A percentile compares a stretch with the other conserved stretches of the same genome.
Evolutionary conservation across 2,113 vertebrate genomes (phyloP).

Genomic region (Gnathonemus longibarbis): DNA sequence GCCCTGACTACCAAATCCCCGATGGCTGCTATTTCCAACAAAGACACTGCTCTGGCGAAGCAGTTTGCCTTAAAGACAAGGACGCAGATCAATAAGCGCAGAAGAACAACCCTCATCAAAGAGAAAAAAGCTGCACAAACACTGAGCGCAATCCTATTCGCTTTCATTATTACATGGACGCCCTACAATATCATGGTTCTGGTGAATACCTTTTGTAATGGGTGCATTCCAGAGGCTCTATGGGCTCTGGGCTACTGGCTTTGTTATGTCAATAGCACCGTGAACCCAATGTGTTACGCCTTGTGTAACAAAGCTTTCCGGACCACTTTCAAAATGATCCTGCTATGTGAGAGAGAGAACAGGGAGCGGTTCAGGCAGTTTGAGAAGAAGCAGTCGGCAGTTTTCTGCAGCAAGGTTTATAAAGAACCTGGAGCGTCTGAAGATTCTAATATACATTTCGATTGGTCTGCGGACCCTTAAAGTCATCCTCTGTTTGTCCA

Average conservation of each 20-base stretch:
- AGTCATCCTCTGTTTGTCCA: background rate
- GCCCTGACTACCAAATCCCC: constrained; percentile 63
- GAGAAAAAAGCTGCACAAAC: constrained; percentile 97
- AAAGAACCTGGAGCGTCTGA: constrained; percentile 54
- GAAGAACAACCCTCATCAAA: constrained; percentile 92
- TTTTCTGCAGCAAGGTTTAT: constrained; percentile 78
- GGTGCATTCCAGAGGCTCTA: constrained; percentile 77
- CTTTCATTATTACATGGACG: constrained; percentile 98
- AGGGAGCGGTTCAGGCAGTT: constrained; percentile 77
- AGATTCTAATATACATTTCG: constrained; percentile 49
- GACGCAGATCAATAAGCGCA: constrained; percentile 90
- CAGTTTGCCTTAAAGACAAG: constrained; percentile 82
- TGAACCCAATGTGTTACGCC: constrained; percentile 65
- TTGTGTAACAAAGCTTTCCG: constrained; percentile 97
- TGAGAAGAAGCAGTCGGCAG: constrained; percentile 77
- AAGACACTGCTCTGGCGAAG: constrained; percentile 87
- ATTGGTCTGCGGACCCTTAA: background rate
- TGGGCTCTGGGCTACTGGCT: constrained; percentile 96
- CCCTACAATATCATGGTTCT: constrained; percentile 52
- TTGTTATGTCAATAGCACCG: background rate
- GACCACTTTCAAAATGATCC: constrained; percentile 91
- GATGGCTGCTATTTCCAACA: constrained; percentile 78
- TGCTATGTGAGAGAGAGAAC: constrained; percentile 85
- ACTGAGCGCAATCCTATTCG: constrained; percentile 91
- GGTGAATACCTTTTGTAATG: constrained; percentile 80